These are phyloP conservation scores for Iguana delicatissima DNA, from an alignment of 2,797 vertebrate genomes.

Conservation along the genomic window DNA sequence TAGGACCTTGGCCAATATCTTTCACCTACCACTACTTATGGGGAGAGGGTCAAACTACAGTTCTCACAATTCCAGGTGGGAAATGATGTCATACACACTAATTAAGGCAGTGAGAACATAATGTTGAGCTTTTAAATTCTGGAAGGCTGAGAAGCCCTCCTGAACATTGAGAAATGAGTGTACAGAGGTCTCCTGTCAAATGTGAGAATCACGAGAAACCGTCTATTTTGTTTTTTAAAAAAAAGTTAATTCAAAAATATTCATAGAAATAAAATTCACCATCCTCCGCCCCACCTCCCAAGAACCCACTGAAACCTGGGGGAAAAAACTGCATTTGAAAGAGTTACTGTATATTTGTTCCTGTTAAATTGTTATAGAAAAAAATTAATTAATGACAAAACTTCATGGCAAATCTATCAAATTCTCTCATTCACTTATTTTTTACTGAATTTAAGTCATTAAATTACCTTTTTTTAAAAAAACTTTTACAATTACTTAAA, in stretches of 20 bases:
- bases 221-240: neutral
- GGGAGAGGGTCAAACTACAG: too few relatives aligned
- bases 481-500: too few relatives aligned
- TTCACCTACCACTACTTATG: too few relatives aligned
- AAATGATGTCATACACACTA: neutral
- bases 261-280: neutral
- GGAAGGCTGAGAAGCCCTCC: neutral
- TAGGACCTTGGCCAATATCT: too few relatives aligned
- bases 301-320: neutral
- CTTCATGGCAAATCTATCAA: too few relatives aligned
- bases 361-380: too few relatives aligned
- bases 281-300: neutral
- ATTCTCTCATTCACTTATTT: too few relatives aligned
- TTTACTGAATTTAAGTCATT: too few relatives aligned
- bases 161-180: neutral
- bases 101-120: neutral
- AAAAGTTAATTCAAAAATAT: neutral
- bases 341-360: too few relatives aligned
- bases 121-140: neutral
- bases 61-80: neutral
- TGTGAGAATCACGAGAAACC: neutral
- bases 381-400: too few relatives aligned
- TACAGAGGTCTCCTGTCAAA: neutral
- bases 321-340: too few relatives aligned
- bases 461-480: too few relatives aligned